Conservation (phyloP, 2,113 vertebrate genomes). For the Bubo blakistoni region DNA sequence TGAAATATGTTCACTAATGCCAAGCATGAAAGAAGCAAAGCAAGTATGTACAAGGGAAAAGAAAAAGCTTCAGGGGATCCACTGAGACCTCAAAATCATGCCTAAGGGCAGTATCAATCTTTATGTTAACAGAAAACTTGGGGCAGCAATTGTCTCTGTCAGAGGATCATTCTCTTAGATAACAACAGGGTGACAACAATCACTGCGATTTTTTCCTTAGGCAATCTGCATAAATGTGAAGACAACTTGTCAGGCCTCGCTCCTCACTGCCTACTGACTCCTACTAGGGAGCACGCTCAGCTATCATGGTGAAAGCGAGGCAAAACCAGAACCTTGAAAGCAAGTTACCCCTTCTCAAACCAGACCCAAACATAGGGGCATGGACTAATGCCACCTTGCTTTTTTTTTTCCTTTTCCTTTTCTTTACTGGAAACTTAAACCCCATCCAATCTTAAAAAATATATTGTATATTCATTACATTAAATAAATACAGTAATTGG, state of each 20-base stretch:
- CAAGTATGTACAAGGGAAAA: not conserved
- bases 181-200: not conserved
- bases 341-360: not conserved
- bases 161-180: not conserved
- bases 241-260: not conserved
- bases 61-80: not conserved
- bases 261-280: not conserved
- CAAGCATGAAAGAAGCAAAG: not conserved
- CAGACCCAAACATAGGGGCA: not conserved
- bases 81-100: not conserved
- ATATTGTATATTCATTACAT: not conserved
- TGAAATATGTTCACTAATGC: not conserved
- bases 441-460: not conserved
- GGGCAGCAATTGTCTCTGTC: not conserved
- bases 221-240: not conserved
- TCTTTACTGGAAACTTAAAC: not conserved
- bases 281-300: accelerated
- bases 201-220: not conserved
- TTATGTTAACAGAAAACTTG: not conserved
- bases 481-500: not conserved
- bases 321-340: not conserved
- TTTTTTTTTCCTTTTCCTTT: not conserved
- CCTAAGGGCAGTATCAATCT: not conserved
- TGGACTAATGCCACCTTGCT: accelerated
- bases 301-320: not conserved